phyloP scores from a whole-genome alignment of 2,888 invertebrate genomes.

The Arge pagana region DNA sequence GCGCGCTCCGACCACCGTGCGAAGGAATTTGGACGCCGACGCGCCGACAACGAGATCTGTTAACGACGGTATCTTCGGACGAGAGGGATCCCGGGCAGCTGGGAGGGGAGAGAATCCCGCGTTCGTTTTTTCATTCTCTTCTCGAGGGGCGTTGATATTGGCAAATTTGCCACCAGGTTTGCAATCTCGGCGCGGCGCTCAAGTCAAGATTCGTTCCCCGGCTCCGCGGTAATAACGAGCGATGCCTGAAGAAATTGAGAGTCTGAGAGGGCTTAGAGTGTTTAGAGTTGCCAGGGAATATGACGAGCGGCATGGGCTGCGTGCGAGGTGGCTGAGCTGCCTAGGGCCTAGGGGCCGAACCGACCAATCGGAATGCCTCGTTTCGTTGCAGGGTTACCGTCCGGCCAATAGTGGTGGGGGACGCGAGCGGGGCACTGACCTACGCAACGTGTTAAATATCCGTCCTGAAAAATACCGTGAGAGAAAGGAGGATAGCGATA shows the following conservation, averaged over 20 bases:
- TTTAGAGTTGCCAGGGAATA: conserved; percentile 2
- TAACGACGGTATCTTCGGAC: too few relatives aligned
- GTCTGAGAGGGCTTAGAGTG: not conserved
- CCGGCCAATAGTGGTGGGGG: conserved; percentile 52
- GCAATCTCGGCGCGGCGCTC: too few relatives aligned
- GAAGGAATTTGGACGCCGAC: too few relatives aligned
- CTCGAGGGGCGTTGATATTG: too few relatives aligned
- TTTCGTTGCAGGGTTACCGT: conserved; percentile 53
- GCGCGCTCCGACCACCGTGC: too few relatives aligned
- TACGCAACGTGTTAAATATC: conserved; percentile 58
- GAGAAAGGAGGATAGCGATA: conserved; percentile 23
- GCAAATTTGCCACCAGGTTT: too few relatives aligned
- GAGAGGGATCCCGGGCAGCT: too few relatives aligned
- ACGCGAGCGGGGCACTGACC: conserved; percentile 53
- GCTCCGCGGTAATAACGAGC: not conserved
- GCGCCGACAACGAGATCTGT: too few relatives aligned
- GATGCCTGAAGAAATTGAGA: not conserved
- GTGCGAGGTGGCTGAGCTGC: conserved; percentile 8
- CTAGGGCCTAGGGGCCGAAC: conserved; percentile 54
- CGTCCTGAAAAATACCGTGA: conserved; percentile 56
- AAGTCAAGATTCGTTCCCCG: not conserved
- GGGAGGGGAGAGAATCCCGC: too few relatives aligned
- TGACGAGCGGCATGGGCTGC: conserved; percentile 7
- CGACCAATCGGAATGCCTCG: conserved; percentile 53
- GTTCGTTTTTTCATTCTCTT: too few relatives aligned